These are phyloP conservation scores for Phrynocephalus vlangalii DNA, from an alignment of 2,797 vertebrate species.

Conservation along the genomic window DNA sequence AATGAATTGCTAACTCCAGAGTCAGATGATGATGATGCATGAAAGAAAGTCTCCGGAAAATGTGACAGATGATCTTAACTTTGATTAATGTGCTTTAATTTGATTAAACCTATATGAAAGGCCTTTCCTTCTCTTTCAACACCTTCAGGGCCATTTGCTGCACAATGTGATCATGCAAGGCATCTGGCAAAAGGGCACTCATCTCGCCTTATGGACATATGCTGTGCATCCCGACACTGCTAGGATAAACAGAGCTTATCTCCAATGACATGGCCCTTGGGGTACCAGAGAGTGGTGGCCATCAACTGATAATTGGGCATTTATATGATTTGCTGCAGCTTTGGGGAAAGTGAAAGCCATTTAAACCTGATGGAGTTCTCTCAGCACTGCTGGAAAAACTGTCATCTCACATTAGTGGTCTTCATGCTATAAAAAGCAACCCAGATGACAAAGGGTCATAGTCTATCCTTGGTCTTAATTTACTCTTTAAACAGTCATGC, in stretches of 20 bases:
- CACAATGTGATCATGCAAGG: slow-evolving; percentile 54
- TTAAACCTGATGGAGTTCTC: slow-evolving; percentile 23
- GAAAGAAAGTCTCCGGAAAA: slow-evolving; percentile 66
- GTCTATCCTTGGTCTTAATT: slow-evolving; percentile 9
- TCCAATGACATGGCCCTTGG: slow-evolving; percentile 56
- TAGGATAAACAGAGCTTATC: slow-evolving; percentile 61
- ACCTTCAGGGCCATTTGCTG: slow-evolving; percentile 62
- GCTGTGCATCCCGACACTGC: slow-evolving; percentile 61
- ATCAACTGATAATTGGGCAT: slow-evolving; percentile 62
- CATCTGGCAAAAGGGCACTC: slow-evolving; percentile 63
- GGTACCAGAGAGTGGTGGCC: slow-evolving; percentile 54
- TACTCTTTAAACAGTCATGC: not conserved
- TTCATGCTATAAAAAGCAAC: slow-evolving; percentile 58
- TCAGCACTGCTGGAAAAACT: slow-evolving; percentile 30
- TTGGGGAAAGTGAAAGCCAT: slow-evolving; percentile 51
- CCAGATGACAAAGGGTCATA: slow-evolving; percentile 41
- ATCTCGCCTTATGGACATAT: slow-evolving; percentile 55
- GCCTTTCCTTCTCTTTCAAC: slow-evolving; percentile 64
- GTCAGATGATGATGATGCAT: slow-evolving; percentile 63
- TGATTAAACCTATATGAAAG: slow-evolving; percentile 67
- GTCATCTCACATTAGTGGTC: slow-evolving; percentile 45
- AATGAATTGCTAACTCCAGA: slow-evolving; percentile 49
- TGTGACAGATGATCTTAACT: slow-evolving; percentile 70
- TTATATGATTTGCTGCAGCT: slow-evolving; percentile 53
- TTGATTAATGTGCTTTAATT: slow-evolving; percentile 73